These are phyloP conservation scores for Geodia barretti DNA, from an alignment of 37 sponge, comb jelly and placozoan genomes.

Conservation along the genomic window DNA sequence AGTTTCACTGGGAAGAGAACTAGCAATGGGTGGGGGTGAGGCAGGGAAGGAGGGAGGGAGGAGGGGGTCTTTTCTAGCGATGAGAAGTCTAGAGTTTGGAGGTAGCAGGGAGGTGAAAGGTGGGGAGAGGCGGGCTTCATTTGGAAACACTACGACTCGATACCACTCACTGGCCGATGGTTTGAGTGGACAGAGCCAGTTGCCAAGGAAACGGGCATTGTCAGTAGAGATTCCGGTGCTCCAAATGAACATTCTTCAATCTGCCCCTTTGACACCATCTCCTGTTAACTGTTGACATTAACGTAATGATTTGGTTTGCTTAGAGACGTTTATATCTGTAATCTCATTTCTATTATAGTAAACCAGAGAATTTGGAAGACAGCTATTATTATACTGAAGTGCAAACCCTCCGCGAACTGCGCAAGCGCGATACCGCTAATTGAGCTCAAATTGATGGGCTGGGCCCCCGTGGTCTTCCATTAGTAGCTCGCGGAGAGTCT, in stretches of 20 bases:
- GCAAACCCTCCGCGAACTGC: no score
- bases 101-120: background rate
- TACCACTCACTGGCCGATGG: constrained; percentile 16
- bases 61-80: background rate
- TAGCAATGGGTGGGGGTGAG: background rate
- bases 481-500: no score
- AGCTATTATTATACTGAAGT: no score
- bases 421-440: no score
- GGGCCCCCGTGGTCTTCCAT: no score
- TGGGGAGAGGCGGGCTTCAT: background rate
- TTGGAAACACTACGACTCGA: background rate
- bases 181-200: background rate
- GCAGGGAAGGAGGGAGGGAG: background rate
- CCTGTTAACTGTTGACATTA: background rate
- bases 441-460: no score
- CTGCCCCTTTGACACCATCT: background rate
- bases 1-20: background rate
- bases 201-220: background rate
- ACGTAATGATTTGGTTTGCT: no score
- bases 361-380: no score
- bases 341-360: background rate
- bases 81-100: background rate
- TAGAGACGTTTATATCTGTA: background rate
- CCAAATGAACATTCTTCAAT: constrained; percentile 2
- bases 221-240: constrained; percentile 11